Conservation (phyloP, 2,888 invertebrate species). For the Eulithis prunata region DNA sequence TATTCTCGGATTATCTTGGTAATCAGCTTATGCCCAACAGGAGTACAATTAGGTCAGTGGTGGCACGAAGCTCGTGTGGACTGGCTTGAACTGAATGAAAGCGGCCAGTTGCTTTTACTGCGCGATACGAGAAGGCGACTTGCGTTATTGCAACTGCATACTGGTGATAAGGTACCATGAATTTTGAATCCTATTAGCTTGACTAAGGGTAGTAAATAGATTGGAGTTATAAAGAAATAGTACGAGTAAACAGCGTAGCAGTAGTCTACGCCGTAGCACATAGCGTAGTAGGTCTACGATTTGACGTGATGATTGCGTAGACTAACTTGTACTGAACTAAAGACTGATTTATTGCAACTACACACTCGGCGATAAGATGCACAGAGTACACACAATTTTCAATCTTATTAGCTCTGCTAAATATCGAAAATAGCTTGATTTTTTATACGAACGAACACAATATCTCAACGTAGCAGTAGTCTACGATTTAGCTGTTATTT, state of each 20-base stretch:
- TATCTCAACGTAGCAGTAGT: no score
- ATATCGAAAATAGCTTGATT: no score
- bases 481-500: constrained; percentile 2
- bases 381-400: no score
- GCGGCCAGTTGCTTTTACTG: constrained; percentile 94
- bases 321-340: no score
- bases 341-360: no score
- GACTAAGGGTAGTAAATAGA: background rate
- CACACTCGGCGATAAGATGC: no score
- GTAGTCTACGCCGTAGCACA: background rate
- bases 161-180: constrained; percentile 77
- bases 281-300: constrained; percentile 6
- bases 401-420: no score
- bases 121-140: constrained; percentile 93
- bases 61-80: constrained; percentile 97
- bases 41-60: constrained; percentile 89
- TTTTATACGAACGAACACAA: no score
- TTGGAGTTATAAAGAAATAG: background rate
- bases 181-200: background rate
- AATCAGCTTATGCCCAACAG: constrained; percentile 47
- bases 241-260: no score
- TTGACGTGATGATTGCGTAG: background rate
- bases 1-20: no score
- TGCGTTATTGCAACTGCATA: constrained; percentile 84
- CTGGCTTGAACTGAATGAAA: constrained; percentile 98